Evolutionary conservation across 1,140 invertebrate species (phyloP), one percentile per base, ranked within the genome.

Genomic region (Aphelinus atriplicis): DNA sequence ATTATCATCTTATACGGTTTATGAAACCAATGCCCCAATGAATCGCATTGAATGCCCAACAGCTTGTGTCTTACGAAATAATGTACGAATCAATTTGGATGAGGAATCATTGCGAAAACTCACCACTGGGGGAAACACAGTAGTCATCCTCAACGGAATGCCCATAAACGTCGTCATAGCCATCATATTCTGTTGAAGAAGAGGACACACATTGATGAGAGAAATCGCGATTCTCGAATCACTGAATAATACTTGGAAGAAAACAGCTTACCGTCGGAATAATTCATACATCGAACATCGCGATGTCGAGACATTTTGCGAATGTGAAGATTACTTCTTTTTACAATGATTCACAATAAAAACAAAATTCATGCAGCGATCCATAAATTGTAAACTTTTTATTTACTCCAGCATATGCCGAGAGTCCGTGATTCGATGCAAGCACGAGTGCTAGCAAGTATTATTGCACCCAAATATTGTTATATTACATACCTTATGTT

Each of bases 131-230:
- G 46, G 96, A 98, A 73, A 97, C 92, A 83, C 93, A 94, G 83
- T 92, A 93, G 81, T 96, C 95, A 82, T 96, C 95, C 87, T 98
- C 96, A 45, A 97, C 92, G 42, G 96, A 97, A 87, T 96, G 94
- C 2, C 96, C 96, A 85, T 97, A 97, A 73, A 96, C 92, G 89
- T 97, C 95, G 81, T 97, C 95, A 84, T 95, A 96, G 63, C 92
- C 93, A 81, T 97, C 95, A 85, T 95, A 97, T 83, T 97, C 96
- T 94, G 80, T 79, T 26, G 76, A 66, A 68, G 80, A 56, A 69
- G 50, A 48, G 55, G 61, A 67, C 9, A 71, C 65, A 73, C 10
- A 75, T 60, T 66, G 2, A 57, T 63, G 50, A 75, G 55, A 7
- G 45, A 73, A 68, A 53, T 55, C 68, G 61, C 72, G 9, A 51